Base-by-base conservation (phyloP, 2,888 invertebrate species). In the Dryadula phaetusa region DNA sequence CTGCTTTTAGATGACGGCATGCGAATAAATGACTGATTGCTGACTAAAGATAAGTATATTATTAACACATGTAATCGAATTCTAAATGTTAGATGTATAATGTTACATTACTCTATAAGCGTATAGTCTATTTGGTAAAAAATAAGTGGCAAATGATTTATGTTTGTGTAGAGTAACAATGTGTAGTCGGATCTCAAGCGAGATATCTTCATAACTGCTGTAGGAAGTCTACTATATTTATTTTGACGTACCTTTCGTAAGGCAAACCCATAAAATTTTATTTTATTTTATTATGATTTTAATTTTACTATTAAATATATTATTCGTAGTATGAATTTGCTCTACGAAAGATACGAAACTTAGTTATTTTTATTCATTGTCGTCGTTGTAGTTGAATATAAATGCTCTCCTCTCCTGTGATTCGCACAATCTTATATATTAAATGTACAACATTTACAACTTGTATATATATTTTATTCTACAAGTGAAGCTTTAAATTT, bases 171-270 rank as follows among this genome's bases (percentile, higher is more conserved):
- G 72, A 78, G 74, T 72, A 73, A 37, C 74, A 75, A 74, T 68
- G 73, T 79, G 75, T 77, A 79, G 75, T 67, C n/a, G 71, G 77
- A 76, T 80, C 79, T 79, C 79, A 71, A 75, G 77, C 73, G 77
- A 77, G 76, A 71, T 66, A 56, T 62, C 46, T 60, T 71, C 46
- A 7, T 63, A 56, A 49, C n/a, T 49, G 63, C 60, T 20, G 32
- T 61, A 56, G 40, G n/a, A 46, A 46, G 10, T 18, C 25, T 60
- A 32, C 8, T 16, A 46, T 18, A 7, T 42, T 46, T 60, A 32
- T 60, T 44, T 46, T 14, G 1, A 10, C 25, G 20, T 60, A 32
- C 1, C 1, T 44, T 46, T 60, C 32, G 20, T 32, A 46, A 7
- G 6, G 32, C 60, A 60, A 60, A 60, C 0, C 0, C 6, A 28